Percentiles rank a stretch among this genome's conserved stretches.
phyloP scores from a whole-genome alignment of 1,140 invertebrate genomes.

The Caenorhabditis remanei region DNA sequence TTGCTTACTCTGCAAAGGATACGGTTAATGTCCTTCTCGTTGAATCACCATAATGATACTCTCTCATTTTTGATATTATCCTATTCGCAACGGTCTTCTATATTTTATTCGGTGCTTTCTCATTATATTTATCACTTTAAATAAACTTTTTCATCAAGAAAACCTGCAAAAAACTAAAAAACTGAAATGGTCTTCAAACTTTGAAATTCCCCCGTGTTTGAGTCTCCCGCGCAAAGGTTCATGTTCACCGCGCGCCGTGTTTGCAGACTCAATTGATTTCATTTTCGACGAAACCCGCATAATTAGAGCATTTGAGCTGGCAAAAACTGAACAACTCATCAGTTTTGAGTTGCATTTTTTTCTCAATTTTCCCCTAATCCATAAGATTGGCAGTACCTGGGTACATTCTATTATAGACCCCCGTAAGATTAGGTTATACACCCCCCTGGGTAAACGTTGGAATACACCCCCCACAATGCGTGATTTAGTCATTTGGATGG shows the following conservation, averaged over 20 bases:
- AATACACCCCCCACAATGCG: too few relatives aligned
- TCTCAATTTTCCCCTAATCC: too few relatives aligned
- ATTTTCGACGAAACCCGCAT: constrained; percentile 6
- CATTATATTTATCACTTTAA: neutral
- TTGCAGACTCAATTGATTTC: constrained; percentile 40
- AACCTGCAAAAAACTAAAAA: too few relatives aligned
- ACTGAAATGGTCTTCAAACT: too few relatives aligned
- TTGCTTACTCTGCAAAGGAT: neutral
- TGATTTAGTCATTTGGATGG: too few relatives aligned
- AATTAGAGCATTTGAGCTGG: neutral
- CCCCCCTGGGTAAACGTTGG: too few relatives aligned
- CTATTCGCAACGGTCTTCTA: neutral
- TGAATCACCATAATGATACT: neutral
- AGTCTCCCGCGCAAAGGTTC: neutral
- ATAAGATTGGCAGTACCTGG: too few relatives aligned
- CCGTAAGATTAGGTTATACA: too few relatives aligned
- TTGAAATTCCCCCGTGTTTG: too few relatives aligned
- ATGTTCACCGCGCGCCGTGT: neutral
- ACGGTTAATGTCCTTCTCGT: neutral
- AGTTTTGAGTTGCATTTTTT: neutral
- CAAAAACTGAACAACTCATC: neutral
- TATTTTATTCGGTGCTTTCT: constrained; percentile 1
- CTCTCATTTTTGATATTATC: neutral
- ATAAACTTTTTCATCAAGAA: neutral
- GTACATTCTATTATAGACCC: too few relatives aligned